phyloP scores from a whole-genome alignment of 2,888 invertebrate species.

The Nomada lathburiana region DNA sequence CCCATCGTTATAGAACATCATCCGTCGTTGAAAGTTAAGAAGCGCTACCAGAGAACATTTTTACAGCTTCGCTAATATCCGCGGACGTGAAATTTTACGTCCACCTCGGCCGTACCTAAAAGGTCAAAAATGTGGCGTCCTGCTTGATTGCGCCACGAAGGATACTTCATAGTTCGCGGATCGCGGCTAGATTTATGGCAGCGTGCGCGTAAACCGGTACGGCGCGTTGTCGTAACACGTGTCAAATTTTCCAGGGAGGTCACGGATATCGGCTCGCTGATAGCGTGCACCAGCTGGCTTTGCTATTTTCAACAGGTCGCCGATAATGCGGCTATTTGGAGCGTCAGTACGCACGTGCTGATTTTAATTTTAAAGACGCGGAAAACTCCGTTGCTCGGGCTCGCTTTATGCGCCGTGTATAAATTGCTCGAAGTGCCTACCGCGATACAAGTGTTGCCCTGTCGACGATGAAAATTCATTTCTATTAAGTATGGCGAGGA shows the following conservation, averaged over 20 bases:
- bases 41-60: too few relatives aligned
- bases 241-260: slow-evolving; percentile 25
- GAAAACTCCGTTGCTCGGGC: not conserved
- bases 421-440: too few relatives aligned
- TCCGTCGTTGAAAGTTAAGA: too few relatives aligned
- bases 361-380: not conserved
- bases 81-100: too few relatives aligned
- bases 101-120: not conserved
- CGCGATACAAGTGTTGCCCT: too few relatives aligned
- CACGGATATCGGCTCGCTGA: slow-evolving; percentile 6
- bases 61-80: too few relatives aligned
- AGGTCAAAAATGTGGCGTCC: slow-evolving; percentile 10
- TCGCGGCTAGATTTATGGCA: slow-evolving; percentile 24
- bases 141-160: not conserved
- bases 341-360: not conserved
- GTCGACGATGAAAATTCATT: too few relatives aligned
- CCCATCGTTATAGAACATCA: too few relatives aligned
- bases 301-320: slow-evolving; percentile 35
- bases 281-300: slow-evolving; percentile 13
- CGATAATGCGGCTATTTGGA: slow-evolving; percentile 20
- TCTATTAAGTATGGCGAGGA: too few relatives aligned
- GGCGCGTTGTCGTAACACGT: slow-evolving; percentile 22
- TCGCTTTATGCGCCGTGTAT: not conserved
- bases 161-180: slow-evolving; percentile 9
- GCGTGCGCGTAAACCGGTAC: not conserved